A percentile compares a stretch with the other conserved stretches of the same genome.
phyloP scores from a whole-genome alignment of 2,888 invertebrate species.

The Kryphioiulus occultus region DNA sequence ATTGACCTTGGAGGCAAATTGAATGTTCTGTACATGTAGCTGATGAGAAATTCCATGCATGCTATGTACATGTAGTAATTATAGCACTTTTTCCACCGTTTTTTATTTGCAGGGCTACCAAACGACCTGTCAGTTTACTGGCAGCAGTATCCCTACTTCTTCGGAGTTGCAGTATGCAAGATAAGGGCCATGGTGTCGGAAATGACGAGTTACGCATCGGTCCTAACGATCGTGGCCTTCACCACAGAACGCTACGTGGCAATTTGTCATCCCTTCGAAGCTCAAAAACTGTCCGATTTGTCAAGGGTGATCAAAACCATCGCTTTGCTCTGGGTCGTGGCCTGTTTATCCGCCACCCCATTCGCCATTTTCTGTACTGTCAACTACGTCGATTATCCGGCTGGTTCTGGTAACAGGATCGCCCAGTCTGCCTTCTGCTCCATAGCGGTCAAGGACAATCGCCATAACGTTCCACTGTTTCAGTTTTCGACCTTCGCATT shows the following conservation, averaged over 20 bases:
- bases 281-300: slow-evolving; percentile 82
- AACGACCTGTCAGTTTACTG: slow-evolving; percentile 64
- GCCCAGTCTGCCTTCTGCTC: slow-evolving; percentile 81
- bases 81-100: background rate
- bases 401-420: slow-evolving; percentile 64
- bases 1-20: background rate
- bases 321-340: slow-evolving; percentile 76
- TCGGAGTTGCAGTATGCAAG: slow-evolving; percentile 63
- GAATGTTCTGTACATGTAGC: too few relatives aligned
- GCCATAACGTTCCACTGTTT: slow-evolving; percentile 72
- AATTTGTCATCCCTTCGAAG: slow-evolving; percentile 80
- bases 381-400: slow-evolving; percentile 77
- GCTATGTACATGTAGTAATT: background rate
- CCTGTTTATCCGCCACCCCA: slow-evolving; percentile 72
- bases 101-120: slow-evolving; percentile 61
- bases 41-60: background rate
- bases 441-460: slow-evolving; percentile 66
- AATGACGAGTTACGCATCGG: slow-evolving; percentile 65
- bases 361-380: slow-evolving; percentile 76
- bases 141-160: slow-evolving; percentile 64
- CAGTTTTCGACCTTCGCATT: slow-evolving; percentile 83
- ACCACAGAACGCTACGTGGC: slow-evolving; percentile 63
- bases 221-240: slow-evolving; percentile 65
- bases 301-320: slow-evolving; percentile 81
- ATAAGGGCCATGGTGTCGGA: slow-evolving; percentile 64